Percentiles rank a stretch among this genome's conserved stretches.
phyloP scores from a whole-genome alignment of 1,140 invertebrate genomes.

The Heliothis subflexa region DNA sequence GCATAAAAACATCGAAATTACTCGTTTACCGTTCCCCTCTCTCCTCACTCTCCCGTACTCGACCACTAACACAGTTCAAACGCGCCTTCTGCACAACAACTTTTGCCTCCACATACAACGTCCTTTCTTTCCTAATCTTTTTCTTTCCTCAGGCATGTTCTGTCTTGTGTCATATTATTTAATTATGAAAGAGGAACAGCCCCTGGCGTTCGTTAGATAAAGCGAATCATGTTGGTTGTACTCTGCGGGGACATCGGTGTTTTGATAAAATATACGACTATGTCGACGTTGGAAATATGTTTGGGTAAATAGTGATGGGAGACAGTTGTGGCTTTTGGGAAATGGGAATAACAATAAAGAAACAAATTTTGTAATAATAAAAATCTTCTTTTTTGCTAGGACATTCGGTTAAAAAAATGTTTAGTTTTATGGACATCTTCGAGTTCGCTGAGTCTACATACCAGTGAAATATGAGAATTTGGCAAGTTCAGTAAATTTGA shows the following conservation, averaged over 20 bases:
- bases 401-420: no score
- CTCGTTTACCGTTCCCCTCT: no score
- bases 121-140: conserved; percentile 26
- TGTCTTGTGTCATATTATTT: conserved; percentile 45
- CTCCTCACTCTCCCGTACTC: no score
- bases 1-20: no score
- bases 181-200: conserved; percentile 41
- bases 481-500: no score
- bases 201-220: conserved; percentile 50
- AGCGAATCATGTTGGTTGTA: conserved; percentile 45
- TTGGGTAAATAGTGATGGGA: background rate
- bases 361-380: no score
- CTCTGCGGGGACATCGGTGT: conserved; percentile 32
- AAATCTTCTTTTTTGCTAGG: no score
- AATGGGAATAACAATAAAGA: no score
- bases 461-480: no score
- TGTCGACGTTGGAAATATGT: background rate
- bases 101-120: background rate
- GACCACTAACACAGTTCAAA: no score
- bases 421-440: no score
- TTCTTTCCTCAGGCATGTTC: conserved; percentile 24
- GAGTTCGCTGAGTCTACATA: no score
- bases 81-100: background rate
- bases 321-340: background rate
- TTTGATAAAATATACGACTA: conserved; percentile 4